phyloP scores from a whole-genome alignment of 1,140 invertebrate species.

The Ceratosolen fusciceps region DNA sequence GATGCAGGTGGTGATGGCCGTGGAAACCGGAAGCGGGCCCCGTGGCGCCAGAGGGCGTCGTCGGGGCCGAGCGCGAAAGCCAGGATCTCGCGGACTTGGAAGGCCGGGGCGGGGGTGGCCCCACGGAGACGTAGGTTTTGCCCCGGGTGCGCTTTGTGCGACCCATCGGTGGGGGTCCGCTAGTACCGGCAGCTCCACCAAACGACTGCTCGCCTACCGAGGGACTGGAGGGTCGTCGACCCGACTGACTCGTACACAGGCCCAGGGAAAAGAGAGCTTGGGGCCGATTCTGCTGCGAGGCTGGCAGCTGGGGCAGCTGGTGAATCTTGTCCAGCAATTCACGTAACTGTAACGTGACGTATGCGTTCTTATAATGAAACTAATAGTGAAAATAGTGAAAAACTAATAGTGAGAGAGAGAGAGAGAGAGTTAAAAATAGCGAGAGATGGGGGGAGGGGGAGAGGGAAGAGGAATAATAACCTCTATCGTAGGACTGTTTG shows the following conservation, averaged over 20 bases:
- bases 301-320: constrained; percentile 72
- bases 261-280: constrained; percentile 59
- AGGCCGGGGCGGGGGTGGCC: constrained; percentile 50
- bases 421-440: no score
- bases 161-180: neutral
- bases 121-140: constrained; percentile 68
- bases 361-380: no score
- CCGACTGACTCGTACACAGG: constrained; percentile 17
- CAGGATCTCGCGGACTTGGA: constrained; percentile 71
- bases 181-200: no score
- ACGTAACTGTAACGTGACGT: constrained; percentile 63
- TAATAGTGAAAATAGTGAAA: no score
- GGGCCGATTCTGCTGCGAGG: constrained; percentile 57
- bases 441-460: no score
- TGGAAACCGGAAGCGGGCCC: neutral
- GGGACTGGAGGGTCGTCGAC: constrained; percentile 2
- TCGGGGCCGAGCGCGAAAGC: constrained; percentile 82
- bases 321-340: constrained; percentile 80
- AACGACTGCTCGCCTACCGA: constrained; percentile 1
- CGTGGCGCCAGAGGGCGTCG: constrained; percentile 77
- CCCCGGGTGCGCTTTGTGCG: constrained; percentile 56
- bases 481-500: constrained; percentile 83
- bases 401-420: no score
- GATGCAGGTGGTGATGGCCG: constrained; percentile 14
- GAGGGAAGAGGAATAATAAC: constrained; percentile 54